Conservation (phyloP, 2,113 vertebrate species). For the Takifugu flavidus region DNA sequence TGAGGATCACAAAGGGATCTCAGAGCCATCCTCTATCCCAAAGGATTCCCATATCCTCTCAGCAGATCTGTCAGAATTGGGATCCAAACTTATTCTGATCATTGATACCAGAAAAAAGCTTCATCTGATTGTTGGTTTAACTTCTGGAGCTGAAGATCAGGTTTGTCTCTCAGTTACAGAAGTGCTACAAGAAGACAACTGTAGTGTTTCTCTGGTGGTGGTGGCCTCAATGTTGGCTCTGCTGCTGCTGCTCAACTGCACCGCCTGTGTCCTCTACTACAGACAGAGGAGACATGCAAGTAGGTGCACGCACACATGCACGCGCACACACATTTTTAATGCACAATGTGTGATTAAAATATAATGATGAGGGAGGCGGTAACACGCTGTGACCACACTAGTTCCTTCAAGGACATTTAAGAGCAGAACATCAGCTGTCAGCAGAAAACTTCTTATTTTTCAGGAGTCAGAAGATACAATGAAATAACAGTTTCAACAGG, state of each 20-base stretch:
- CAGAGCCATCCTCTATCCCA: too few relatives aligned
- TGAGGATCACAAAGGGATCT: slow-evolving; percentile 17
- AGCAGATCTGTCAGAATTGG: too few relatives aligned
- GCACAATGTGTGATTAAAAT: slow-evolving; percentile 39
- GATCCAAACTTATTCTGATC: too few relatives aligned
- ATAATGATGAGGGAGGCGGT: slow-evolving; percentile 1
- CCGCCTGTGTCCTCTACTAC: slow-evolving; percentile 56
- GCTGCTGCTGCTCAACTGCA: slow-evolving; percentile 57
- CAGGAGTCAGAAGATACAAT: slow-evolving; percentile 7
- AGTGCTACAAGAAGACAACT: slow-evolving; percentile 38
- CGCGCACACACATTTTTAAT: slow-evolving; percentile 1
- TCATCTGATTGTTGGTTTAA: neutral
- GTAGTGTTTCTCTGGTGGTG: slow-evolving; percentile 46
- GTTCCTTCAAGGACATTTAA: slow-evolving; percentile 5
- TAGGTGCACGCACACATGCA: slow-evolving; percentile 40
- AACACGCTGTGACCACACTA: neutral
- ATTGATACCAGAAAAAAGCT: too few relatives aligned
- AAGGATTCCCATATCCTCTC: too few relatives aligned
- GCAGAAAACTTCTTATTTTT: too few relatives aligned
- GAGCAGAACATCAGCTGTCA: slow-evolving; percentile 14
- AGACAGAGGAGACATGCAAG: slow-evolving; percentile 56
- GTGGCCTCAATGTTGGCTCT: slow-evolving; percentile 41
- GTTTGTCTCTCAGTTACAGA: slow-evolving; percentile 57
- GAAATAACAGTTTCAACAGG: too few relatives aligned
- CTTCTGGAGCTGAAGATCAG: slow-evolving; percentile 18